phyloP scores from a whole-genome alignment of 2,888 invertebrate genomes.

The Leptura quadrifasciata region DNA sequence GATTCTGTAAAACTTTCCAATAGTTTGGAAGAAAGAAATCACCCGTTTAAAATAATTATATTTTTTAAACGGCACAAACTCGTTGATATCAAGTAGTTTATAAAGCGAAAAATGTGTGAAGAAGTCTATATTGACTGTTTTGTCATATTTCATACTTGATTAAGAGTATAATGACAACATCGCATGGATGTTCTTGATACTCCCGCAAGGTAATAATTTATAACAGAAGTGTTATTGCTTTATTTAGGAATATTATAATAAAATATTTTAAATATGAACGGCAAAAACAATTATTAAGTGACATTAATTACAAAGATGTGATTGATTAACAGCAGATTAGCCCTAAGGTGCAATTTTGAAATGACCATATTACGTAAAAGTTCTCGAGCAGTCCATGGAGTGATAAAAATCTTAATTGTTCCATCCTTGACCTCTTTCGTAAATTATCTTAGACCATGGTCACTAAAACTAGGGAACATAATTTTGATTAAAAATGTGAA shows the following conservation, averaged over 20 bases:
- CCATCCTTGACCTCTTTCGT: conserved; percentile 12
- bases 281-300: neutral
- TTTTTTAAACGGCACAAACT: too few species aligned
- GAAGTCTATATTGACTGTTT: too few species aligned
- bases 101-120: too few species aligned
- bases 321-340: conserved; percentile 12
- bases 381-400: neutral
- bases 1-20: too few species aligned
- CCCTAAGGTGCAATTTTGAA: conserved; percentile 8
- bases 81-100: too few species aligned
- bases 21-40: too few species aligned
- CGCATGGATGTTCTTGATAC: too few species aligned
- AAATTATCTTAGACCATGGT: neutral
- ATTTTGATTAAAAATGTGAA: neutral
- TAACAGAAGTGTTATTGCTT: too few species aligned
- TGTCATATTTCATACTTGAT: too few species aligned
- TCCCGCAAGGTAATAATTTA: too few species aligned
- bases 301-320: conserved; percentile 6
- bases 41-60: too few species aligned
- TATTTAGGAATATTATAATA: neutral
- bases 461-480: neutral
- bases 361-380: neutral
- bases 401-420: conserved; percentile 11
- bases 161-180: too few species aligned
- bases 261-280: neutral